These are phyloP conservation scores for Dufourea novaeangliae DNA, from an alignment of 1,140 invertebrate genomes.

Conservation along the genomic window DNA sequence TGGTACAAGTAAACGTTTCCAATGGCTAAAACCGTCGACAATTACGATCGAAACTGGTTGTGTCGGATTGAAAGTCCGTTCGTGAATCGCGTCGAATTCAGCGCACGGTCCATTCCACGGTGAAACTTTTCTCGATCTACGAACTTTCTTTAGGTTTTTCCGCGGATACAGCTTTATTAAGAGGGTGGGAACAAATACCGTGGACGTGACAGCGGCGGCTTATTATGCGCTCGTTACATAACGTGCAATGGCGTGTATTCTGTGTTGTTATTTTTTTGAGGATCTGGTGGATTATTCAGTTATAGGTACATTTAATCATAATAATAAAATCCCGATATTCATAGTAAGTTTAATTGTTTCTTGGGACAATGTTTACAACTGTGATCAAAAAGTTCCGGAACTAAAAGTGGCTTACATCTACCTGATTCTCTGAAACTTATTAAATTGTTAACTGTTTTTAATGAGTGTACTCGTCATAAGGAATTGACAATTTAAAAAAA, in stretches of 20 bases:
- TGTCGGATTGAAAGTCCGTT: neutral
- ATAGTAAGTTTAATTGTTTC: no score
- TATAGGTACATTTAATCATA: no score
- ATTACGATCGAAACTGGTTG: conserved; percentile 33
- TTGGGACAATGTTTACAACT: no score
- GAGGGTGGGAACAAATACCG: conserved; percentile 39
- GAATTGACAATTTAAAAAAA: no score
- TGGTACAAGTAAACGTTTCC: neutral
- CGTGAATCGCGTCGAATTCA: conserved; percentile 1
- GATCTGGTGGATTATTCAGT: no score
- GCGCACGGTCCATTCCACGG: conserved; percentile 9
- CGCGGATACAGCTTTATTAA: conserved; percentile 32
- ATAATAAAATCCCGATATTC: no score
- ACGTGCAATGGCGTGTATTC: neutral
- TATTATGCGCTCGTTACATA: conserved; percentile 6
- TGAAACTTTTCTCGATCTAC: conserved; percentile 12
- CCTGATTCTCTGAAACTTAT: no score
- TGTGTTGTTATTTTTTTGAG: no score
- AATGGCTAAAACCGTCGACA: neutral
- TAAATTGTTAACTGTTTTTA: no score
- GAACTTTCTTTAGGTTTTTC: neutral
- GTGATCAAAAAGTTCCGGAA: no score
- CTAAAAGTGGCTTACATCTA: no score
- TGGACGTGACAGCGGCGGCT: conserved; percentile 11
- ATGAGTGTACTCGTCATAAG: no score